phyloP scores from a whole-genome alignment of 1,140 invertebrate genomes.

The Dolichoris vasculosae region DNA sequence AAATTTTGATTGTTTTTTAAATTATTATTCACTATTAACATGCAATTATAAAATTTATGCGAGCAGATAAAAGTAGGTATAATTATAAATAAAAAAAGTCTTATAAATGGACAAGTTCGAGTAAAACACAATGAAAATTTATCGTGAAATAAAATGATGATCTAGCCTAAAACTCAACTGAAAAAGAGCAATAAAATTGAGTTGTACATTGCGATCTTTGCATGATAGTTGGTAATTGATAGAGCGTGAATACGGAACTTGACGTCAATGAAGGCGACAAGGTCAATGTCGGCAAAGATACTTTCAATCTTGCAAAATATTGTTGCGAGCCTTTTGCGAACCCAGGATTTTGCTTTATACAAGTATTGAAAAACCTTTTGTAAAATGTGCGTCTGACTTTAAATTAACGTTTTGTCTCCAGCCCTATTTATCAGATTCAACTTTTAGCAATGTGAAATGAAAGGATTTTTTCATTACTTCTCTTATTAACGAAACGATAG shows the following conservation, averaged over 20 bases:
- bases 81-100: not conserved
- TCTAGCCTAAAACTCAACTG: not conserved
- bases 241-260: not conserved
- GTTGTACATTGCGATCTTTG: not conserved
- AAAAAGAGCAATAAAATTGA: not conserved
- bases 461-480: not conserved
- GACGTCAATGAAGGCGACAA: too few relatives aligned
- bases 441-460: not conserved
- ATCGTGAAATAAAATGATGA: not conserved
- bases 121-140: not conserved
- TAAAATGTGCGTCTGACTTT: not conserved
- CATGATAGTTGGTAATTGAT: not conserved
- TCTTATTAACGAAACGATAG: not conserved
- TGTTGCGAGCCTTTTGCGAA: too few relatives aligned
- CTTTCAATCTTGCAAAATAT: not conserved
- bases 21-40: too few relatives aligned
- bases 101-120: not conserved
- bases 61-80: not conserved
- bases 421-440: not conserved
- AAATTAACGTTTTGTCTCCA: slow-evolving; percentile 12
- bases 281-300: too few relatives aligned
- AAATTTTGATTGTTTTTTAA: too few relatives aligned
- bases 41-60: not conserved
- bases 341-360: not conserved
- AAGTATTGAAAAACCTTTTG: not conserved